phyloP scores from a whole-genome alignment of 2,113 vertebrate genomes.

The Vidua macroura region DNA sequence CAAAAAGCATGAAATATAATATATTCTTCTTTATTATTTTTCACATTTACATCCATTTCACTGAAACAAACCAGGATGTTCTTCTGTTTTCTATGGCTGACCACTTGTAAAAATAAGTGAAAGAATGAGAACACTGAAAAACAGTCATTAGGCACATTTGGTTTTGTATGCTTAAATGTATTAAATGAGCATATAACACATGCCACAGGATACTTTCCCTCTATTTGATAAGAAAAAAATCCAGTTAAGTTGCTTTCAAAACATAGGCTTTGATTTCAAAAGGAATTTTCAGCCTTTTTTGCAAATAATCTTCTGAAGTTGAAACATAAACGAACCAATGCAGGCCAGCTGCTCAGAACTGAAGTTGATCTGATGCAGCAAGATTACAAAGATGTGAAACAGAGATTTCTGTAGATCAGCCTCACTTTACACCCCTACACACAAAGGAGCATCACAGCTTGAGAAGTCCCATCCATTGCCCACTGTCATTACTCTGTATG shows the following conservation, averaged over 20 bases:
- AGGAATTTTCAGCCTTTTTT: neutral
- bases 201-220: neutral
- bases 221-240: neutral
- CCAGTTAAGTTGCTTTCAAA: neutral
- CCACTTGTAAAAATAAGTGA: neutral
- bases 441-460: neutral
- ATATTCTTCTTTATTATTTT: neutral
- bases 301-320: neutral
- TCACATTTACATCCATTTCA: neutral
- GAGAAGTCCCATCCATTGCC: neutral
- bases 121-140: neutral
- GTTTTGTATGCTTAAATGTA: neutral
- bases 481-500: neutral
- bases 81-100: neutral
- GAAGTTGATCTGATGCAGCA: neutral
- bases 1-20: neutral
- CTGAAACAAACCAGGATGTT: neutral
- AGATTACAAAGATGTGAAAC: neutral
- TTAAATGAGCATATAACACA: neutral
- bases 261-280: neutral
- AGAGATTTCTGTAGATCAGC: neutral
- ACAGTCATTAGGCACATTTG: neutral
- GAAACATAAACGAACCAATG: neutral
- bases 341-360: neutral
- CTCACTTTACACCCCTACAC: neutral